Evolutionary conservation across 2,113 vertebrate species (phyloP), one percentile per base, ranked within the genome.

Genomic region (Rhinogobius similis): DNA sequence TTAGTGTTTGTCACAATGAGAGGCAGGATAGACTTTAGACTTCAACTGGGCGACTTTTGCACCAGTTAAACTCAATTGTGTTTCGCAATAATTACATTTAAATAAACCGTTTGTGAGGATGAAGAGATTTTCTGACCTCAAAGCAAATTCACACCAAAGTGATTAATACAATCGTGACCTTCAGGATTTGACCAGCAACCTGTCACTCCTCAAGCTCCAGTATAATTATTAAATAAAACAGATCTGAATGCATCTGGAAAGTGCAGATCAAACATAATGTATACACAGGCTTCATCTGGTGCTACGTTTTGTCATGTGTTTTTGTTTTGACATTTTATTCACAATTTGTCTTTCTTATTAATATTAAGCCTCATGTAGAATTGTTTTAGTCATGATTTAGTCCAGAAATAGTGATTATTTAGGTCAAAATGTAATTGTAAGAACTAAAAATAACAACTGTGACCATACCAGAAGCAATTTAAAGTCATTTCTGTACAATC

Each of bases 21-120:
- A 4, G 46, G 9, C 46, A 52, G n/a, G 11, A 29, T 4, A 9
- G 20, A 18, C 26, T 29, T 58, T 14, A 58, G 2, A 18, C 26
- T 29, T 58, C 26, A 58, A 1, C 7, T 58, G 13, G 7, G 46
- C 2, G 8, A 29, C 29, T 29, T 27, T 27, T 58, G 14, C 26
- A 32, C 55, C 29, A 26, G 29, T 58, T 58, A 29, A 58, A 18
- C 21, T 23, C 23, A 55, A 55, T 27, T 58, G 14, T 18, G 55
- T 29, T 58, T 58, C 24, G 29, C 14, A 55, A 55, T 55, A 58
- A 58, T 29, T 58, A 29, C 14, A 58, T 58, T 26, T 55, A 55
- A 55, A 29, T 29, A 26, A 58, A 18, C 5, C 55, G 20, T 52
- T 52, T 23, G 21, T 56, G 12, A 10, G 53, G 24, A 58, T 58